Base-by-base conservation (phyloP, 2,888 invertebrate species). In the Synanthedon andrenaeformis region DNA sequence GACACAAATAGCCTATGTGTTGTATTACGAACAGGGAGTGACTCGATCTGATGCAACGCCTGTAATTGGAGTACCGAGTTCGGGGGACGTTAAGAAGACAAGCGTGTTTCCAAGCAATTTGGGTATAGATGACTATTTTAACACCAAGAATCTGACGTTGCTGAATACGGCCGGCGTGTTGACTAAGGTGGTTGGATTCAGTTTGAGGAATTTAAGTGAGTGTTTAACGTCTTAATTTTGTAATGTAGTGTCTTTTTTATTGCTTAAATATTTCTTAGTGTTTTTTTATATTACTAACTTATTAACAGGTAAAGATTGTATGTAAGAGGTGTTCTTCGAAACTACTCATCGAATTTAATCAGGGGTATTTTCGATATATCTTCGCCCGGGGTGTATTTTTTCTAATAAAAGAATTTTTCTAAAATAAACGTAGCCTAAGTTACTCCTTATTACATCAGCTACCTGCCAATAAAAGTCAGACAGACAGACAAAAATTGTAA, bases 11-110 rank as follows among this genome's bases (percentile, higher is more conserved):
- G 86, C 82, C 0, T 88, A 88, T 54, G 85, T 88, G 0, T 58
- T 88, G 41, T 88, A 83, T 58, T 88, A 84, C 49, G 87, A 88
- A 48, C 79, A 85, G 57, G 86, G 88, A 0, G 70, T 75, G 1
- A 67, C 79, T 0, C 75, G 74, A 17, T 76, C 70, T 42, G 82
- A 81, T 42, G 59, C 69, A 1, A 62, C 63, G 5, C 61, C 66
- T 3, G 69, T 79, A 0, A 59, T 59, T 4, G 79, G 79, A 1
- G 73, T 77, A 0, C 82, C 74, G 55, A 74, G 61, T 3, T 74
- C 79, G 0, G 62, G 63, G 0, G 77, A 79, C 49, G 78, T 85
- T 3, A 80, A 74, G 59, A 70, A 66, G 35, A 76, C 70, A 58
- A 81, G 80, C 54, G 73, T 76, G 8, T 87, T 87, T 56, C 70